A percentile compares a stretch with the other conserved stretches of the same genome.
These are phyloP conservation scores for Odobenus rosmarus DNA, from an alignment of 2,113 vertebrate species.

Conservation along the genomic window DNA sequence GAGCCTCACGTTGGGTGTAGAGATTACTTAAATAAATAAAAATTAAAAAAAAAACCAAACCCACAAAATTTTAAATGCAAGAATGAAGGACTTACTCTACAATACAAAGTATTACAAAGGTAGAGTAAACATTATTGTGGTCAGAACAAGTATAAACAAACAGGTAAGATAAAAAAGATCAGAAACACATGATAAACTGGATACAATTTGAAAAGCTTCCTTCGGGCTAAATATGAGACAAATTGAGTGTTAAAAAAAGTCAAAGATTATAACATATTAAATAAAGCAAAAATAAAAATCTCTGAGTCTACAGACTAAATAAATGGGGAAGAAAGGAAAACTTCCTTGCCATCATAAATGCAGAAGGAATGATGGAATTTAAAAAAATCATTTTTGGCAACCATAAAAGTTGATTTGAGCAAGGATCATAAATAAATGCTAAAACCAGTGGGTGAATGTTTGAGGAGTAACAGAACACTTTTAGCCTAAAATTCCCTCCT, in stretches of 20 bases:
- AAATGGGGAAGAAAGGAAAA: background rate
- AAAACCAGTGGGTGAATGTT: background rate
- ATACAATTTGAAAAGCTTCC: too few species aligned
- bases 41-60: background rate
- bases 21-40: background rate
- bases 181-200: background rate
- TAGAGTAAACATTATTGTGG: background rate
- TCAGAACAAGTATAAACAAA: background rate
- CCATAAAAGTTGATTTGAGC: background rate
- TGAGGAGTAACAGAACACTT: background rate
- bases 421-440: background rate
- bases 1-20: background rate
- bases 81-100: background rate
- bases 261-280: background rate
- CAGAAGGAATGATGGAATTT: background rate
- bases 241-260: background rate
- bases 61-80: background rate
- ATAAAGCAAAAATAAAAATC: background rate
- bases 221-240: background rate
- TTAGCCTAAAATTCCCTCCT: background rate
- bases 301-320: background rate
- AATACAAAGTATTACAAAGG: background rate
- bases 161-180: background rate
- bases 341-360: background rate
- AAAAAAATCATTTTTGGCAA: background rate